These are phyloP conservation scores for Liasis olivaceus DNA, from an alignment of 2,797 vertebrate species.

Conservation along the genomic window DNA sequence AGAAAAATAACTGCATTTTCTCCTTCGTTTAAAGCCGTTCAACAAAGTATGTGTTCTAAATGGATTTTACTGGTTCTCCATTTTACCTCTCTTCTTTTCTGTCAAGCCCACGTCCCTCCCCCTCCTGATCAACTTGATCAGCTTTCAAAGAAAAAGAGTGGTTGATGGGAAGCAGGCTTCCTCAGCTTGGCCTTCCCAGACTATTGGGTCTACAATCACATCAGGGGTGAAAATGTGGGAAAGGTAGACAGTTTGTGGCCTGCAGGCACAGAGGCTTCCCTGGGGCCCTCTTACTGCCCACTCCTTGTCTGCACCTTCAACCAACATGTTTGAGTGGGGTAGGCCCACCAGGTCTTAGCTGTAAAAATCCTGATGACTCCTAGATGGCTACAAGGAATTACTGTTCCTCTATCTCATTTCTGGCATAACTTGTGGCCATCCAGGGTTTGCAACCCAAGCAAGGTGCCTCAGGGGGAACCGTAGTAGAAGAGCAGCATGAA, in stretches of 20 bases:
- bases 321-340: background rate
- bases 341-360: background rate
- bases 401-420: background rate
- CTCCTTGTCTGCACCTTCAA: background rate
- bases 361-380: background rate
- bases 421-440: background rate
- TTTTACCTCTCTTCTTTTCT: background rate
- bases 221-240: background rate
- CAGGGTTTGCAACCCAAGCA: background rate
- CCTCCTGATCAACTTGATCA: background rate
- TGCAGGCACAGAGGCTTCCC: background rate
- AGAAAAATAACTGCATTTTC: slow-evolving; percentile 16
- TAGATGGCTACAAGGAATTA: background rate
- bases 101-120: background rate
- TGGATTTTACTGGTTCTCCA: background rate
- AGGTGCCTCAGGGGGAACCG: background rate
- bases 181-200: background rate
- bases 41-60: slow-evolving; percentile 17
- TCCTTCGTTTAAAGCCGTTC: background rate
- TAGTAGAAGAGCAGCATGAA: background rate
- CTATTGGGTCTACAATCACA: background rate
- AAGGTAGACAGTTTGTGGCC: background rate
- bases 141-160: slow-evolving; percentile 8
- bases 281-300: background rate
- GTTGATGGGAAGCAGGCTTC: background rate